These are phyloP conservation scores for Caenorhabditis virilis DNA, from an alignment of 2,888 invertebrate species.

Conservation along the genomic window DNA sequence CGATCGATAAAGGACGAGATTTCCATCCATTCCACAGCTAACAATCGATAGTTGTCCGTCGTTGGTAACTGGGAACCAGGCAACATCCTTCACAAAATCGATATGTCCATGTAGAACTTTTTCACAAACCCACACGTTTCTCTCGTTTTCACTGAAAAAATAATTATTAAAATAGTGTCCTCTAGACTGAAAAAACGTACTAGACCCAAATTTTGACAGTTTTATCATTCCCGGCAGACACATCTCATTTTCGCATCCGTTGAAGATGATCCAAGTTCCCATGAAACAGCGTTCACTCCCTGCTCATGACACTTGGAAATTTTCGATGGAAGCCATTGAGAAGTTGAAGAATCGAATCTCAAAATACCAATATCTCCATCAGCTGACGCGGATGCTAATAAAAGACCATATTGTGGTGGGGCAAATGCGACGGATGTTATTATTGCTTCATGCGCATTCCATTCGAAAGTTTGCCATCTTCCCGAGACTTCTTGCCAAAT, in stretches of 20 bases:
- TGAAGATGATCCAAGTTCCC: conserved; percentile 58
- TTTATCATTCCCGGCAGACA: conserved; percentile 97
- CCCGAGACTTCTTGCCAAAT: conserved; percentile 89
- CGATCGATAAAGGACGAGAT: conserved; percentile 74
- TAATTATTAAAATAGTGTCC: too few species aligned
- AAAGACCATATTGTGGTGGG: conserved; percentile 87
- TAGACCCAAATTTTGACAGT: conserved; percentile 83
- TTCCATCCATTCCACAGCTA: conserved; percentile 81
- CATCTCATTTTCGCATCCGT: conserved; percentile 72
- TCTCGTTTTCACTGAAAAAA: conserved; percentile 73
- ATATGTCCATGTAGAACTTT: conserved; percentile 91
- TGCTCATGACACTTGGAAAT: conserved; percentile 93
- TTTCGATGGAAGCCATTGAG: conserved; percentile 86
- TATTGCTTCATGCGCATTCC: conserved; percentile 78
- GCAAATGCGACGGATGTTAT: conserved; percentile 97
- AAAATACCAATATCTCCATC: conserved; percentile 49
- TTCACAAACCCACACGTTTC: conserved; percentile 90
- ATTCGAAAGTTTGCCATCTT: conserved; percentile 86
- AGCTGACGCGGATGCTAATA: conserved; percentile 48
- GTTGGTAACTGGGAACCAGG: conserved; percentile 94
- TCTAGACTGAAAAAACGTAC: too few species aligned
- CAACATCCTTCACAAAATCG: conserved; percentile 98
- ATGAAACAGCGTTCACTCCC: conserved; percentile 67
- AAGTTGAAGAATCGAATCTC: conserved; percentile 17
- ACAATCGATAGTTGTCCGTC: conserved; percentile 85